A percentile compares a stretch with the other conserved stretches of the same genome.
phyloP scores from a whole-genome alignment of 1,140 invertebrate genomes.

The Lucilia sericata region DNA sequence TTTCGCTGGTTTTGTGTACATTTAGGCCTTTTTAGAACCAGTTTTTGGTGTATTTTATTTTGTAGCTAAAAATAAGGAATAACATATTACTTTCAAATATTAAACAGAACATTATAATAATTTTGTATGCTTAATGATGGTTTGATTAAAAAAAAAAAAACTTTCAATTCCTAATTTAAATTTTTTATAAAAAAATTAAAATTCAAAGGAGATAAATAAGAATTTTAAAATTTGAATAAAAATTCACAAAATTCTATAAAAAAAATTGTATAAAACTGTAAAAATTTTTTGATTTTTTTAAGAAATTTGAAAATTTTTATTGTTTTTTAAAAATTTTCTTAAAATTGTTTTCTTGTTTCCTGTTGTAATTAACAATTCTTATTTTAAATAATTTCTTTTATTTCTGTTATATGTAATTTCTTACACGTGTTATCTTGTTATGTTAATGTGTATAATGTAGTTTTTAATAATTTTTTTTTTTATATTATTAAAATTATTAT shows the following conservation, averaged over 20 bases:
- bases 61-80: neutral
- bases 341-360: neutral
- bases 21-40: conserved; percentile 16
- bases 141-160: neutral
- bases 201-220: neutral
- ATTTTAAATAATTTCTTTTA: neutral
- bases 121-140: neutral
- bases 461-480: neutral
- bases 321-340: neutral
- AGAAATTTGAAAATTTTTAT: too few species aligned
- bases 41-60: neutral
- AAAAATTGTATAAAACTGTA: too few species aligned
- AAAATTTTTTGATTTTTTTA: too few species aligned
- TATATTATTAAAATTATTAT: neutral
- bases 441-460: conserved; percentile 5
- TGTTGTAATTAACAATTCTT: neutral
- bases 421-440: conserved; percentile 4
- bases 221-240: too few species aligned
- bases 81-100: neutral
- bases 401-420: neutral
- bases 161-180: too few species aligned
- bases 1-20: neutral
- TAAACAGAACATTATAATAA: neutral
- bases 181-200: too few species aligned
- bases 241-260: too few species aligned